phyloP scores from a whole-genome alignment of 2,113 vertebrate species.

The Leptobrachium ailaonicum region DNA sequence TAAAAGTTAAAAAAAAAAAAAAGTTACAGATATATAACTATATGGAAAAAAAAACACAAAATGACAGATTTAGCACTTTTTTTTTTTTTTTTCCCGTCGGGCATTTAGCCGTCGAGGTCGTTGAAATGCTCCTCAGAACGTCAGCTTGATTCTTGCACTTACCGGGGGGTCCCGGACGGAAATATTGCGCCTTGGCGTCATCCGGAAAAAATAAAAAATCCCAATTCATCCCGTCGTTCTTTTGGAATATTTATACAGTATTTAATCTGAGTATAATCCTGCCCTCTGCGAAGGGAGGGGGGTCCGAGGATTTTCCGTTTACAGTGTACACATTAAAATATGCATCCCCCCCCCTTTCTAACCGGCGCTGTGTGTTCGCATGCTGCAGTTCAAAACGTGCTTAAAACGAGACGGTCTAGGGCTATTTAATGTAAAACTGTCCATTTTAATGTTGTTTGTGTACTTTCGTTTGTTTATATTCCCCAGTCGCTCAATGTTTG shows the following conservation, averaged over 20 bases:
- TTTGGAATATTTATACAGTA: slow-evolving; percentile 74
- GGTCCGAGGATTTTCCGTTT: slow-evolving; percentile 73
- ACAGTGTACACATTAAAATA: slow-evolving; percentile 77
- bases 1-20: slow-evolving; percentile 7
- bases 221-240: slow-evolving; percentile 55
- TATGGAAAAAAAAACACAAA: slow-evolving; percentile 14
- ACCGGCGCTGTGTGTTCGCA: slow-evolving; percentile 77
- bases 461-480: slow-evolving; percentile 71
- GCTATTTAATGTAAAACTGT: slow-evolving; percentile 75
- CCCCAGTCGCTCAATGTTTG: slow-evolving; percentile 78
- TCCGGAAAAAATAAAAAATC: slow-evolving; percentile 34
- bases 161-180: background rate
- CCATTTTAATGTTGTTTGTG: slow-evolving; percentile 76
- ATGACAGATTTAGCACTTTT: slow-evolving; percentile 57
- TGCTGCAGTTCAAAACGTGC: slow-evolving; percentile 75
- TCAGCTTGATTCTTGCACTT: background rate
- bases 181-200: slow-evolving; percentile 57
- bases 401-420: slow-evolving; percentile 74
- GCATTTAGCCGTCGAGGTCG: slow-evolving; percentile 55
- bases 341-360: slow-evolving; percentile 67
- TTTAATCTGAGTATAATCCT: slow-evolving; percentile 71
- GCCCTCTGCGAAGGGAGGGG: slow-evolving; percentile 61
- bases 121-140: slow-evolving; percentile 38
- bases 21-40: slow-evolving; percentile 21
- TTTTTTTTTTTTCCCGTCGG: slow-evolving; percentile 54